phyloP scores from a whole-genome alignment of 2,888 invertebrate genomes.

The Himalopsyche kuldschensis region DNA sequence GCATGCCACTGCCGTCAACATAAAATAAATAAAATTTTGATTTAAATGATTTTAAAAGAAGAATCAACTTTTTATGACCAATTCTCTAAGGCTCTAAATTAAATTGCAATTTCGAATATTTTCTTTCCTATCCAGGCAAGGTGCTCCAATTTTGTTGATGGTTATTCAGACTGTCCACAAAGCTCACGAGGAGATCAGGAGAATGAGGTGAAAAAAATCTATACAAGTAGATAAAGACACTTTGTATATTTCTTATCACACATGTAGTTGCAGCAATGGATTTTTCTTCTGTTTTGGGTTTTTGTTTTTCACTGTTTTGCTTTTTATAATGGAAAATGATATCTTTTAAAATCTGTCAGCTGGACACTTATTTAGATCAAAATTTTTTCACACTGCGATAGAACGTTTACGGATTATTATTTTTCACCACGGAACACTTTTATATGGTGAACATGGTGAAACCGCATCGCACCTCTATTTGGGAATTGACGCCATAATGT shows the following conservation, averaged over 20 bases:
- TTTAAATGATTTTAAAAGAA: no score
- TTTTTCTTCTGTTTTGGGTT: background rate
- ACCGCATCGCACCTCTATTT: no score
- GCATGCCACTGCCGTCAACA: no score
- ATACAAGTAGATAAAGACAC: background rate
- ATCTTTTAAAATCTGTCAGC: background rate
- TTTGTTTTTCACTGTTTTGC: background rate
- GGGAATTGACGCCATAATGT: no score
- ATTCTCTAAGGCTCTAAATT: background rate
- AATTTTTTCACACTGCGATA: no score
- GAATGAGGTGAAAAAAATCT: slow-evolving; percentile 3
- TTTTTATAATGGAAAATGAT: background rate
- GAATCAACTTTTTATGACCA: no score
- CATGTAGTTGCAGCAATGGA: background rate
- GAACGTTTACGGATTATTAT: no score
- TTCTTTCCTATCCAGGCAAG: slow-evolving; percentile 16
- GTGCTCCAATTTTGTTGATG: slow-evolving; percentile 20
- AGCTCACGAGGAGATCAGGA: background rate
- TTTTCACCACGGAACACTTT: no score
- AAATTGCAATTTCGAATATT: background rate
- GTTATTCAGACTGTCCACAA: background rate
- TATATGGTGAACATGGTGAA: no score
- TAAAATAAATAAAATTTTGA: no score
- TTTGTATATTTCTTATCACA: background rate
- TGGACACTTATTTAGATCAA: no score